phyloP scores from a whole-genome alignment of 1,140 invertebrate genomes.

The Nasonia vitripennis region DNA sequence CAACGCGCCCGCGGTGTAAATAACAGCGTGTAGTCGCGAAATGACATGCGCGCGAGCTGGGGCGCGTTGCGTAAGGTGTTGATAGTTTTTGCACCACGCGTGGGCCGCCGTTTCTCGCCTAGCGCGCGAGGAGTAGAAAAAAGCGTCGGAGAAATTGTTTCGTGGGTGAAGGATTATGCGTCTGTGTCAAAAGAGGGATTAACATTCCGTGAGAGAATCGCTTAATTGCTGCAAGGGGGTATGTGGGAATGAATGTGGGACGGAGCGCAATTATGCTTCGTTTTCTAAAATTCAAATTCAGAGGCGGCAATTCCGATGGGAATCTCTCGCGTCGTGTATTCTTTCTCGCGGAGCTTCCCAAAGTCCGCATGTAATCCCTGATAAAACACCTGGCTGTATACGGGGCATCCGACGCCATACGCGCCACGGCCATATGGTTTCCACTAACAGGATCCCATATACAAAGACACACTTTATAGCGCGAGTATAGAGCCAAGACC shows the following conservation, averaged over 20 bases:
- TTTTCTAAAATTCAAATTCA: too few relatives aligned
- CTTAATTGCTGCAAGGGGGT: not conserved
- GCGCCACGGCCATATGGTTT: not conserved
- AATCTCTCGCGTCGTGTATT: not conserved
- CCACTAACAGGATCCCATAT: not conserved
- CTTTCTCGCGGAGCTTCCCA: not conserved
- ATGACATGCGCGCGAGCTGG: not conserved
- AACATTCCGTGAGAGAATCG: not conserved
- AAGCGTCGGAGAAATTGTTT: not conserved
- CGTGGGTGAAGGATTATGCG: not conserved
- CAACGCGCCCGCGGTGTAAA: slow-evolving; percentile 7
- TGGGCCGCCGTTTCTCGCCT: not conserved
- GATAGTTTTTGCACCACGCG: not conserved
- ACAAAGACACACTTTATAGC: not conserved
- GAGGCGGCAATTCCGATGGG: too few relatives aligned
- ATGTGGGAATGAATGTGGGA: not conserved
- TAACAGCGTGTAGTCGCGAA: slow-evolving; percentile 2
- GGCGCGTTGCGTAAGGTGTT: not conserved
- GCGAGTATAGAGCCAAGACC: not conserved
- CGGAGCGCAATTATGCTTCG: too few relatives aligned
- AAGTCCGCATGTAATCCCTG: not conserved
- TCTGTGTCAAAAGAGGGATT: too few relatives aligned
- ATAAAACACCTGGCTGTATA: not conserved
- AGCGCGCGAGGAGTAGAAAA: not conserved
- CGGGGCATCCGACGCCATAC: not conserved